A percentile compares a stretch with the other conserved stretches of the same genome.
Conservation (phyloP, 1,140 invertebrate species). For the Drosophila triauraria region DNA sequence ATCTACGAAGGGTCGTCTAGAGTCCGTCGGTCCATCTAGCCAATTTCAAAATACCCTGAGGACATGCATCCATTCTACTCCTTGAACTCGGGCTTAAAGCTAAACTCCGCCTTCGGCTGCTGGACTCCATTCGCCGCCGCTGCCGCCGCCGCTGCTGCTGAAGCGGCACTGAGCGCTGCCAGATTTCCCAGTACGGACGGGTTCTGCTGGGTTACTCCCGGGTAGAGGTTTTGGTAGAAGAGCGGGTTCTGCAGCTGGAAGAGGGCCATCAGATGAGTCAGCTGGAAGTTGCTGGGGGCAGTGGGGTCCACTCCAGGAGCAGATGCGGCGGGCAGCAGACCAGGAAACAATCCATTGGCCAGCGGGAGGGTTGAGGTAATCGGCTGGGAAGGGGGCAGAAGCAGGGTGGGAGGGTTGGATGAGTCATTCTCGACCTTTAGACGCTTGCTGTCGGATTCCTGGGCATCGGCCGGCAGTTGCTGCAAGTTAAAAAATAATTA, state of each 20-base stretch:
- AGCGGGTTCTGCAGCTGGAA: constrained; percentile 82
- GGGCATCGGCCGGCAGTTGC: constrained; percentile 69
- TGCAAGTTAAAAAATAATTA: constrained; percentile 7
- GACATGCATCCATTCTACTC: constrained; percentile 53
- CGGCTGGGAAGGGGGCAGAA: constrained; percentile 7
- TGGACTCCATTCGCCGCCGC: constrained; percentile 45
- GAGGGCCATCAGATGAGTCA: constrained; percentile 80
- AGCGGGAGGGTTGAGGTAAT: constrained; percentile 17
- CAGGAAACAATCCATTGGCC: constrained; percentile 36
- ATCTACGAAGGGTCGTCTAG: constrained; percentile 30
- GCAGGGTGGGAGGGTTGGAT: constrained; percentile 33
- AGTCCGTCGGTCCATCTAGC: constrained; percentile 53
- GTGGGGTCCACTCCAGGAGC: constrained; percentile 54
- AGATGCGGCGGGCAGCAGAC: constrained; percentile 61
- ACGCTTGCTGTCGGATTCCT: constrained; percentile 64
- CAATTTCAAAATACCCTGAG: constrained; percentile 23
- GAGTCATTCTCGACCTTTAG: constrained; percentile 51
- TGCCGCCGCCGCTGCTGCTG: constrained; percentile 68
- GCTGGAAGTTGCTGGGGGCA: constrained; percentile 77
- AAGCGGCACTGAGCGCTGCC: constrained; percentile 70
- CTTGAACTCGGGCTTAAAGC: constrained; percentile 75
- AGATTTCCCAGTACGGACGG: constrained; percentile 62
- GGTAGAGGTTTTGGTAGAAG: constrained; percentile 84
- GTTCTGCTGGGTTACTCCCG: constrained; percentile 64
- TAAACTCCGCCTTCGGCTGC: constrained; percentile 69